phyloP scores from a whole-genome alignment of 2,888 invertebrate species.

The Norana najaformis region DNA sequence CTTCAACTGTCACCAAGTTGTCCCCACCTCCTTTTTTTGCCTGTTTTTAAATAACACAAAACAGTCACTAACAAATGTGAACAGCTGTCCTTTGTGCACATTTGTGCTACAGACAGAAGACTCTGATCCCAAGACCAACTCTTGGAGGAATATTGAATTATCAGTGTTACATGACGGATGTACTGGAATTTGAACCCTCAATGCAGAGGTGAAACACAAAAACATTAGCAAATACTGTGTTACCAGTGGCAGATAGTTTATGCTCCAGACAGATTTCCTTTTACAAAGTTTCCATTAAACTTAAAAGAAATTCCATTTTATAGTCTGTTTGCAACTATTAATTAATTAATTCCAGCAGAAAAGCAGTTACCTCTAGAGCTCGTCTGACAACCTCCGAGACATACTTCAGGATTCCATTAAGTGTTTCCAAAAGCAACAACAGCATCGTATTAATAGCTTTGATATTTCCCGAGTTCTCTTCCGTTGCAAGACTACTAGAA shows the following conservation, averaged over 20 bases:
- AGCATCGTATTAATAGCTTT: conserved; percentile 53
- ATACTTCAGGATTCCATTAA: conserved; percentile 57
- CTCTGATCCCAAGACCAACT: no score
- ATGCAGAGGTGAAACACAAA: background rate
- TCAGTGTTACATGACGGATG: background rate
- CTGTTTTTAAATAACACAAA: conserved; percentile 43
- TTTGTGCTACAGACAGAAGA: background rate
- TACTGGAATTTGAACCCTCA: background rate
- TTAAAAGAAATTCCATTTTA: background rate
- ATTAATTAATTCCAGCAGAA: background rate
- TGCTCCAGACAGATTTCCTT: no score
- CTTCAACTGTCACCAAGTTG: conserved; percentile 52
- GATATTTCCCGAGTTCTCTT: conserved; percentile 50
- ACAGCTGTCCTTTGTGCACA: background rate
- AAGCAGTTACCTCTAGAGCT: conserved; percentile 53
- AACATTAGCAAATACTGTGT: background rate
- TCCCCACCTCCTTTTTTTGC: conserved; percentile 56
- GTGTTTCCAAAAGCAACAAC: conserved; percentile 54
- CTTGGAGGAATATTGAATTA: background rate
- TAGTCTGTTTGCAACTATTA: background rate
- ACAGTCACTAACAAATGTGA: background rate
- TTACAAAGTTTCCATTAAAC: background rate
- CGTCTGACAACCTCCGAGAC: conserved; percentile 61
- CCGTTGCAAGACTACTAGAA: conserved; percentile 52
- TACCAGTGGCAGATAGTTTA: no score